A percentile compares a stretch with the other conserved stretches of the same genome.
Evolutionary conservation across 2,113 vertebrate species (phyloP).

Genomic region (Acrocephalus arundinaceus): DNA sequence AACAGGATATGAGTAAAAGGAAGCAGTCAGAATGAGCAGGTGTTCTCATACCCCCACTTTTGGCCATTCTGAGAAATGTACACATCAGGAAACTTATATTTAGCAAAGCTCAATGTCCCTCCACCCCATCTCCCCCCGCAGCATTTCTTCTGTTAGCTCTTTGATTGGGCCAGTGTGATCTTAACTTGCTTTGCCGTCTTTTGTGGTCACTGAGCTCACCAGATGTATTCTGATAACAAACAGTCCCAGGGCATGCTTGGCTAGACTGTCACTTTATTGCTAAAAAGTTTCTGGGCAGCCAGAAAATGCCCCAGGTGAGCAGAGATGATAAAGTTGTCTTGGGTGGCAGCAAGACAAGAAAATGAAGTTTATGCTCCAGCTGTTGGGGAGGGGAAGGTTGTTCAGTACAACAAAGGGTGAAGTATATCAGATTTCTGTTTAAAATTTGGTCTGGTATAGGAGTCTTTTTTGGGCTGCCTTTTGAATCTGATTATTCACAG

Average conservation of each 20-base stretch:
- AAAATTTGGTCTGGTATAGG: neutral
- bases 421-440: slow-evolving; percentile 1
- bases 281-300: neutral
- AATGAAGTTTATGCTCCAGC: neutral
- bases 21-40: slow-evolving; percentile 63
- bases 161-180: neutral
- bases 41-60: slow-evolving; percentile 39
- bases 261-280: neutral
- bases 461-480: slow-evolving; percentile 4
- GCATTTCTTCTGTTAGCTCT: neutral
- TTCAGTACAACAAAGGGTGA: neutral
- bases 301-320: neutral
- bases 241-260: neutral
- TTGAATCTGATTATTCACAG: slow-evolving; percentile 33
- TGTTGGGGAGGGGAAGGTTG: neutral
- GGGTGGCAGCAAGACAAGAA: neutral
- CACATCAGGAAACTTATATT: slow-evolving; percentile 57
- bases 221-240: neutral
- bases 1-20: slow-evolving; percentile 79
- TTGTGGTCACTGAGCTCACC: neutral
- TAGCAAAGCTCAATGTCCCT: slow-evolving; percentile 34
- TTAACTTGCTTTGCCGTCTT: neutral
- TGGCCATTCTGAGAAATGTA: slow-evolving; percentile 39
- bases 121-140: accelerated
- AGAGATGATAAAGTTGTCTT: neutral